Evolutionary conservation across 2,888 invertebrate genomes (phyloP), one percentile per base, ranked within the genome.

Genomic region (Kuschelorhynchus macadamiae): DNA sequence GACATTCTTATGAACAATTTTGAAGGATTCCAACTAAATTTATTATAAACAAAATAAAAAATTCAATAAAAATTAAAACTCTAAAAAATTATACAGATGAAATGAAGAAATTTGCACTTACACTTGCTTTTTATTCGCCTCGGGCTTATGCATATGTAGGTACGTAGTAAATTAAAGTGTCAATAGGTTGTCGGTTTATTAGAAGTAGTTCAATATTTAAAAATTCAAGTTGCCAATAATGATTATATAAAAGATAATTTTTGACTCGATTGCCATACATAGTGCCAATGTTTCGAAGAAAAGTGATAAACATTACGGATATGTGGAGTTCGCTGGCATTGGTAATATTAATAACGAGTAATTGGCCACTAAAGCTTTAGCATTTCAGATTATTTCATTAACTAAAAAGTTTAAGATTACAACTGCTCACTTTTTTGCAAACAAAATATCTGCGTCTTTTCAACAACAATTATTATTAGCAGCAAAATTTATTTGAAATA

Each of bases 361-460:
- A 59, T 25, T 59, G 20, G 60, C 73, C 5, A 70, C 66, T 25
- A 60, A 69, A 53, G 69, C 39, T 1, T 20, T 74, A 46, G 72
- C 73, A 9, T 71, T 75, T 39, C 71, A 71, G 61, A 74, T 73
- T 59, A 68, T 72, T 33, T 41, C 33, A n/a, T 71, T 67, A 39
- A 53, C 44, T 46, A 39, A 56, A 70, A 59, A 42, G 21, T 21
- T 46, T 46, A 70, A 72, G 67, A 69, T 67, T 50, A 72, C 73
- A n/a, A 73, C 75, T 18, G 74, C 64, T 30, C 74, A 75, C 32
- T 68, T 74, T 74, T 70, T 71, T 71, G 18, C 56, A 20, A 56
- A 67, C 47, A 67, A 67, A 50, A 50, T 67, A 47, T 21, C 49
- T 32, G 59, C 49, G 25, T 39, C 42, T 1, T 8, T 72, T n/a